Base-by-base conservation (phyloP, 2,113 vertebrate species). In the Corvus hawaiiensis region DNA sequence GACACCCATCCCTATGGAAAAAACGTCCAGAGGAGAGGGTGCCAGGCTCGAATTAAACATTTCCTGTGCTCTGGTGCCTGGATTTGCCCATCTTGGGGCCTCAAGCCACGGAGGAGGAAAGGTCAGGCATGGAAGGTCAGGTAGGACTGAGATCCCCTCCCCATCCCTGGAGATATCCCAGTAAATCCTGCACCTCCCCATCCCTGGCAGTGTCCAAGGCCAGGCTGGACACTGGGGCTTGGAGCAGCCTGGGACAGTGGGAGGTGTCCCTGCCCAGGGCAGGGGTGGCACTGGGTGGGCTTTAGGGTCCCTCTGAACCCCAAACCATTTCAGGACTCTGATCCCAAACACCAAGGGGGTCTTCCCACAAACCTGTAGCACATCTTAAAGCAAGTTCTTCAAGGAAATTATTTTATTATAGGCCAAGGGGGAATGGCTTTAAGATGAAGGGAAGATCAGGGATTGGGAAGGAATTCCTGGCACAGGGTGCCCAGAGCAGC, bases 101-200 rank as follows among this genome's bases (percentile, higher is more conserved):
- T 51, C 16, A 0, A 19, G 76, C 35, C 9, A 0, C 0, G 0
- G 39, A 75, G 77, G 48, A 1, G 3, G 6, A 13, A 33, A 58
- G n/a, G 62, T 22, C 14, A 39, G 71, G 86, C 24, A 23, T 28
- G 11, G 71, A 46, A 64, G 7, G 85, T 26, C 35, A 24, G 83
- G 62, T 23, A 6, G 76, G 87, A 46, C 13, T 1, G 4, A 79
- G 83, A n/a, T 51, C 20, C 3, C 43, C 18, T 80, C 75, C n/a
- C 16, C 51, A 68, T 54, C 23, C 37, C 51, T 69, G 79, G 44
- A 14, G 51, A 20, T 46, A 8, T 67, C 51, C 63, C 78, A 28
- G 44, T 41, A 17, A 54, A 62, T 54, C 59, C 32, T 30, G 27
- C 26, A 2, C 51, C 13, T 59, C 33, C 26, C 43, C 15, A 10